A percentile compares a stretch with the other conserved stretches of the same genome.
Conservation (phyloP, 1,140 invertebrate genomes). For the Pteromalus puparum region DNA sequence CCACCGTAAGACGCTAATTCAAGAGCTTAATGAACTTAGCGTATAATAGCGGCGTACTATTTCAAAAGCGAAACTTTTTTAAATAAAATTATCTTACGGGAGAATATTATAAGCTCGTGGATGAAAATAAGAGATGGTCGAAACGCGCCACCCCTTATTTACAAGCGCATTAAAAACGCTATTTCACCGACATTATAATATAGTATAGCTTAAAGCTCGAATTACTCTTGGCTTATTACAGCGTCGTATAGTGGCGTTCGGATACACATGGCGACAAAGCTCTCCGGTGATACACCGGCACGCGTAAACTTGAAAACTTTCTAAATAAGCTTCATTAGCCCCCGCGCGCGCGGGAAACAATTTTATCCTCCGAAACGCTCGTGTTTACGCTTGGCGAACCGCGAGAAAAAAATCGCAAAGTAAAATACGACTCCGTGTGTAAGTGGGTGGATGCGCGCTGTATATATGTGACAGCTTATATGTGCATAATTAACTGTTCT, state of each 20-base stretch:
- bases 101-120: not conserved
- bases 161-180: conserved; percentile 6
- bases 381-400: not conserved
- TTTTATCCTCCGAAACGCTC: not conserved
- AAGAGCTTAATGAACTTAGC: not conserved
- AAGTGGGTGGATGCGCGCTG: not conserved
- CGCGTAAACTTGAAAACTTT: conserved; percentile 27
- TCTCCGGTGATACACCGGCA: not conserved
- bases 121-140: not conserved
- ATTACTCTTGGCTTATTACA: conserved; percentile 23
- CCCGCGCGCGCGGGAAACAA: not conserved
- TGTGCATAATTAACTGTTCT: not conserved
- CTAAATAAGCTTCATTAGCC: conserved; percentile 8
- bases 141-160: not conserved
- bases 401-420: not conserved
- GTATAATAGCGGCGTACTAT: not conserved
- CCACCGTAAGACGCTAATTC: not conserved
- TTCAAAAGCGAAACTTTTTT: not conserved
- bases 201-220: not conserved
- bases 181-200: not conserved
- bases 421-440: not conserved
- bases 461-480: not conserved
- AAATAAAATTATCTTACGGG: not conserved
- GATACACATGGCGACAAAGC: not conserved
- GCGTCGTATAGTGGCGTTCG: not conserved